Base-by-base conservation (phyloP, 2,113 vertebrate species). In the Brienomyrus longianalis region DNA sequence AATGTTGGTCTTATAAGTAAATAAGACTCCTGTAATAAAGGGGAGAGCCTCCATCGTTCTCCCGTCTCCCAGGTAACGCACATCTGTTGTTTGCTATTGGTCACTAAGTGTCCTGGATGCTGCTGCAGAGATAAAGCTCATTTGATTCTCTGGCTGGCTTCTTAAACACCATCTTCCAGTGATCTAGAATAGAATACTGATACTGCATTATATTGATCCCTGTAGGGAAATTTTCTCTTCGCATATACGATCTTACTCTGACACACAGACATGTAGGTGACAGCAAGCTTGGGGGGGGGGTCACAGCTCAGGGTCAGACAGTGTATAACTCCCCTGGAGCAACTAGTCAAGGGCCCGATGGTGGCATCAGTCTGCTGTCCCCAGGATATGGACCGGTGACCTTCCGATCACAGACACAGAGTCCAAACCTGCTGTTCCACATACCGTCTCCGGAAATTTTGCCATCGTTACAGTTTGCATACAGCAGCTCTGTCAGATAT, bases 41-140 rank as follows among this genome's bases (percentile, higher is more conserved):
- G 83, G n/a, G n/a, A 86, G 21, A 51, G 83, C 45, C 47, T 48
- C 45, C 17, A 7, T 11, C 45, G 23, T 15, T 15, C 23, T 23
- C 21, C 23, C n/a, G n/a, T 86, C 47, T 86, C 83, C 83, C 83
- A 86, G 83, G 83, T 51, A 86, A 86, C 48, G 11, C 83, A 86
- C 48, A 86, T 50, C 83, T 86, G 83, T 86, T 48, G 45, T 86
- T 86, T 51, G 48, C 43, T 23, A 86, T 45, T 50, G 45, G 83
- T n/a, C 19, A 47, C 83, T 85, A 85, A 85, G 19, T 23, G 48
- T 51, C 45, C 70, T 85, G 83, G 23, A 51, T n/a, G 83, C 45
- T 48, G 47, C 43, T 85, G 83, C 10, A 51, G 43, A 51, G n/a
- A 85, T 85, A 11, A 85, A 27, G 21, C 83, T 48, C 48, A n/a